A percentile compares a stretch with the other conserved stretches of the same genome.
Evolutionary conservation across 1,140 invertebrate genomes (phyloP).

Genomic region (Wasmannia auropunctata): DNA sequence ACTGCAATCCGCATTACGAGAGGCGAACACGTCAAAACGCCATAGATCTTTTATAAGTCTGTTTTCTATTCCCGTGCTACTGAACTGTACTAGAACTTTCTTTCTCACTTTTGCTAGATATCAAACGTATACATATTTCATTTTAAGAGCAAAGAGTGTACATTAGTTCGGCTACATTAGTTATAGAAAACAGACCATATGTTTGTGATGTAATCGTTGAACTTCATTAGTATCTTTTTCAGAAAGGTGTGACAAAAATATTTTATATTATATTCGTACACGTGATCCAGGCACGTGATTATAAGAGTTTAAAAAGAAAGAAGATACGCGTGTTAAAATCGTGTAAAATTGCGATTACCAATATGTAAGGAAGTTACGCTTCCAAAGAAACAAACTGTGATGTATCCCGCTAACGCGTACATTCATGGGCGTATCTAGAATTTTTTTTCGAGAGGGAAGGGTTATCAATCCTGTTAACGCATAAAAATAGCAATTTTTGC

Average conservation of each 20-base stretch:
- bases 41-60: not conserved
- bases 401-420: not conserved
- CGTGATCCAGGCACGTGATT: not conserved
- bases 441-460: no score
- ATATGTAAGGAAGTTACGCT: not conserved
- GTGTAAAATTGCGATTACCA: conserved; percentile 18
- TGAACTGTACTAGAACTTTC: no score
- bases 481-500: no score
- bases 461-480: no score
- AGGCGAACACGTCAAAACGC: not conserved
- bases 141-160: no score
- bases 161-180: no score
- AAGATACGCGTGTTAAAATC: not conserved
- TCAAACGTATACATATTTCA: no score
- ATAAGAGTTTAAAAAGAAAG: not conserved
- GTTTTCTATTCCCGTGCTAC: no score
- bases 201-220: not conserved
- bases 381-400: not conserved
- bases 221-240: not conserved
- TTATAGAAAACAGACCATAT: no score
- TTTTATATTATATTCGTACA: not conserved
- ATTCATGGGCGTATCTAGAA: no score
- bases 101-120: no score
- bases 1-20: not conserved
- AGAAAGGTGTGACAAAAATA: conserved; percentile 37